Base-by-base conservation (phyloP, 1,140 invertebrate species). In the Nephila pilipes region DNA sequence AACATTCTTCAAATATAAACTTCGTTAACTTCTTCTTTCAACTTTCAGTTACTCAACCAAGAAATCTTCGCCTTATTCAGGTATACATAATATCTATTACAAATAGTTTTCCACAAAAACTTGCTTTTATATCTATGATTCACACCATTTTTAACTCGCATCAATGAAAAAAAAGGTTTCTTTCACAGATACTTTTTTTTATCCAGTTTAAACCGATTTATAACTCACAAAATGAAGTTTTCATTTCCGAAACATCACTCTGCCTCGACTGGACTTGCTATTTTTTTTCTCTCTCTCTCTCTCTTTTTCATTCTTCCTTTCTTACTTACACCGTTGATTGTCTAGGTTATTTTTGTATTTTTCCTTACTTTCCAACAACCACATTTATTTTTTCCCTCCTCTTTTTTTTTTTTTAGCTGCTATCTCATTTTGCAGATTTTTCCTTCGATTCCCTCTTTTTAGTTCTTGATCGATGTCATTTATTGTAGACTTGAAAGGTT, bases 401-500 rank as follows among this genome's bases (percentile, higher is more conserved):
- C 55, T 36, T n/a, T 58, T 22, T 85, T 20, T 87, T 57, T 63
- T 32, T 2, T 60, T 32, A 25, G 46, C 55, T 87, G 22, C 54
- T 60, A 87, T 75, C 54, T 55, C 85, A 54, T 54, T 55, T 83
- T 55, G 22, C 80, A 83, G n/a, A 46, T 55, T 55, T 87, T 87
- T 60, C 55, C 60, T 18, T 25, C 32, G 69, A 83, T 54, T 83
- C 46, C 38, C 60, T 69, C n/a, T 87, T 32, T 89, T 69, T 32
- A 55, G 36, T 89, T 46, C 38, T 46, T 89, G 60, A 89, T 89
- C 65, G 87, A 89, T 89, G 87, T 54, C 60, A 75, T 69, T 89
- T 89, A 89, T 89, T 89, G 65, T 75, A 75, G 65, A 46, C 36
- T 38, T 89, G 65, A 89, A 89, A 89, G 54, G 32, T 89, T 46